Conservation (phyloP, 2,113 vertebrate genomes). For the Dasyurus viverrinus region DNA sequence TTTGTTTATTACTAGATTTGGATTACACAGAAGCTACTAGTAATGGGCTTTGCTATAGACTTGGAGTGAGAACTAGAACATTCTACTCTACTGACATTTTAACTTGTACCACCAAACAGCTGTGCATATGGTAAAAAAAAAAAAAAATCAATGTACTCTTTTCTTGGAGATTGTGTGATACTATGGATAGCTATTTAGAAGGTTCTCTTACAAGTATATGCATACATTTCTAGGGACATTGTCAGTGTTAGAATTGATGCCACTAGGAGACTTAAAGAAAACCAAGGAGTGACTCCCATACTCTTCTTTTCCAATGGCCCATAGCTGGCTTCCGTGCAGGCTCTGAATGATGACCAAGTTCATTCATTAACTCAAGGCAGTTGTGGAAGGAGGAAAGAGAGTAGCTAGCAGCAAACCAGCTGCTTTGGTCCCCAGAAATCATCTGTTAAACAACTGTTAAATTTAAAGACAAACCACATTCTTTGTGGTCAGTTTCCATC, state of each 20-base stretch:
- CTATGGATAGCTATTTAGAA: neutral
- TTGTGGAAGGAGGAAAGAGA: constrained; percentile 38
- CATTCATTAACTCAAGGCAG: constrained; percentile 55
- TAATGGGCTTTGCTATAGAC: neutral
- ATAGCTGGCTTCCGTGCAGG: neutral
- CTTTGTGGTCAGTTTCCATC: constrained; percentile 36
- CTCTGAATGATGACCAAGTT: neutral
- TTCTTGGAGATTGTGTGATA: neutral
- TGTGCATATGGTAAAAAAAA: neutral
- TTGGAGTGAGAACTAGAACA: neutral
- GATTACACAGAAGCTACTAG: neutral
- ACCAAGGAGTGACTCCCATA: neutral
- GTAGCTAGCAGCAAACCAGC: constrained; percentile 14
- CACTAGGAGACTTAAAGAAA: neutral
- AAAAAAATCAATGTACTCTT: neutral
- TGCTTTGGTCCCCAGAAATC: constrained; percentile 49
- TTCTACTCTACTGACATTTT: neutral
- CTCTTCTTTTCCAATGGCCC: neutral
- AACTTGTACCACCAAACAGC: neutral
- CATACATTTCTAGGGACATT: neutral
- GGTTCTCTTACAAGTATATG: neutral
- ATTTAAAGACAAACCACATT: constrained; percentile 35
- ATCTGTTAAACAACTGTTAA: constrained; percentile 34
- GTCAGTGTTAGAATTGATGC: accelerated
- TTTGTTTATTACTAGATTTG: neutral